Conservation (phyloP, 2,797 vertebrate genomes). For the Merluccius polli region DNA sequence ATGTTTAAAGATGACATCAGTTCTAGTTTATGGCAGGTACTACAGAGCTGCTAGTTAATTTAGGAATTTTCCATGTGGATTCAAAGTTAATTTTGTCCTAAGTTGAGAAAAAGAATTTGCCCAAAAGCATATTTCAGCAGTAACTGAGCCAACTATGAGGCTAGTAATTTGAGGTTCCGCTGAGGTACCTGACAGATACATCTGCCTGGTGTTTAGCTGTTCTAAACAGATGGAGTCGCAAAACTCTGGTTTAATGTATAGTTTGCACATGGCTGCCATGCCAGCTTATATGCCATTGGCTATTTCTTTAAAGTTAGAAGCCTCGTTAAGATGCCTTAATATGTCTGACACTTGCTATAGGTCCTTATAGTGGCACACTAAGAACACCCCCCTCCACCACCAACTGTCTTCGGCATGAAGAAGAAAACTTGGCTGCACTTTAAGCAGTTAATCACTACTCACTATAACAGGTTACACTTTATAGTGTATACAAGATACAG, state of each 20-base stretch:
- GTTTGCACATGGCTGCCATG: background rate
- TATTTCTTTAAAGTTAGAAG: background rate
- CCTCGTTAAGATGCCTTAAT: background rate
- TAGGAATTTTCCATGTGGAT: background rate
- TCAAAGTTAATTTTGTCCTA: background rate
- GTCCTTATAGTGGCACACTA: background rate
- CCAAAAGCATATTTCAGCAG: background rate
- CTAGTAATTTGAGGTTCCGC: background rate
- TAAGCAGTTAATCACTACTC: background rate
- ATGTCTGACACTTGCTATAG: background rate
- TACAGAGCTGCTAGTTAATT: background rate
- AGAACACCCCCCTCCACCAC: background rate
- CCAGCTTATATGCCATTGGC: background rate
- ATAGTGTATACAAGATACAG: no score
- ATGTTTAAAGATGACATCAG: background rate
- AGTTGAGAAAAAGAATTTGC: background rate
- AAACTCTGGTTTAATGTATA: background rate
- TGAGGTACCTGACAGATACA: background rate
- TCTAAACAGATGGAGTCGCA: background rate
- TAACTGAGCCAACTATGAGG: background rate
- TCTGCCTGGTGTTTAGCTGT: background rate
- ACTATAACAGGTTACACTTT: slow-evolving; percentile 3
- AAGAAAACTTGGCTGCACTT: background rate
- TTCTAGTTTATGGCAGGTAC: background rate
- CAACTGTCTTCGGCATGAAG: background rate